phyloP scores from a whole-genome alignment of 2,888 invertebrate species.

The Ypsolopha scabrella region DNA sequence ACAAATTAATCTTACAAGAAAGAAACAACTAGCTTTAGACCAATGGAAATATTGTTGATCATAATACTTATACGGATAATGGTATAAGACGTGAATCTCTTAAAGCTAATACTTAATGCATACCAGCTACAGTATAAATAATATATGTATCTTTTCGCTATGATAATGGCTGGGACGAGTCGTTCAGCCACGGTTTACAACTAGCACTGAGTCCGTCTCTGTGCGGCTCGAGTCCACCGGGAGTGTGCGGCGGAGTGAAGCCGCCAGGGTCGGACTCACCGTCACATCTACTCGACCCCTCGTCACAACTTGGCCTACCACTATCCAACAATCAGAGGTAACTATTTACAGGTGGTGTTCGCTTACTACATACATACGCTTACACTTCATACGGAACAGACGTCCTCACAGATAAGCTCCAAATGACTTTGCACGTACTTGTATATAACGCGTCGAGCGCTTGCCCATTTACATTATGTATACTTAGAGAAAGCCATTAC shows the following conservation, averaged over 20 bases:
- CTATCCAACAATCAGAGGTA: too few species aligned
- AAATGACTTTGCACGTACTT: not conserved
- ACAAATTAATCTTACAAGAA: constrained; percentile 52
- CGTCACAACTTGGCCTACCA: not conserved
- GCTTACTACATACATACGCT: not conserved
- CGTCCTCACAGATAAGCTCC: not conserved
- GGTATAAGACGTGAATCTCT: constrained; percentile 63
- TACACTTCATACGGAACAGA: not conserved
- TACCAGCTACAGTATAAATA: constrained; percentile 55
- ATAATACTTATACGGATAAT: constrained; percentile 64
- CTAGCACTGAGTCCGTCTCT: constrained; percentile 33
- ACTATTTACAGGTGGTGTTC: too few species aligned
- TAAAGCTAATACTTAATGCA: constrained; percentile 48
- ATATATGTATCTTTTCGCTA: constrained; percentile 45
- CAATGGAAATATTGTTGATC: constrained; percentile 66
- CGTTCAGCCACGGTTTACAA: constrained; percentile 49
- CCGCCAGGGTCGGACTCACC: too few species aligned
- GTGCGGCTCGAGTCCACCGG: not conserved
- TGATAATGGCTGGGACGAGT: constrained; percentile 60
- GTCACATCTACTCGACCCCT: not conserved
- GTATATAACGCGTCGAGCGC: not conserved
- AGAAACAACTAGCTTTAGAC: constrained; percentile 46
- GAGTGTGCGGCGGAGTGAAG: too few species aligned
- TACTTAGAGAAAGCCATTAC: constrained; percentile 7
- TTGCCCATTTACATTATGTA: not conserved